phyloP scores from a whole-genome alignment of 2,797 vertebrate species.

The Enteromius fasciolatus region DNA sequence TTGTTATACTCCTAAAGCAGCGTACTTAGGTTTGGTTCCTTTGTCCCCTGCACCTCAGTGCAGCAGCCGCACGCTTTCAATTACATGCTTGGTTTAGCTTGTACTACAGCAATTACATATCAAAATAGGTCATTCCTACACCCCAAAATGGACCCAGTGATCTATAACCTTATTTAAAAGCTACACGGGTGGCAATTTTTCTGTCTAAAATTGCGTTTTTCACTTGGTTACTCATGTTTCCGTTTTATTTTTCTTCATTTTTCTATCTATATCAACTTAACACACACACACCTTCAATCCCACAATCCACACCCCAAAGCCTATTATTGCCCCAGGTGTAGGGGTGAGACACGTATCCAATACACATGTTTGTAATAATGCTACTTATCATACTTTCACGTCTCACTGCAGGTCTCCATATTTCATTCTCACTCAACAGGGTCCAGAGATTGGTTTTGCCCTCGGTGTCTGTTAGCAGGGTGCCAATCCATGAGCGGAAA shows the following conservation, averaged over 20 bases:
- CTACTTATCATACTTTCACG: conserved; percentile 44
- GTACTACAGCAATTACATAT: conserved; percentile 77
- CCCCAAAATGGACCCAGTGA: conserved; percentile 78
- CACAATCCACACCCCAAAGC: conserved; percentile 48
- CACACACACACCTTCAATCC: conserved; percentile 6
- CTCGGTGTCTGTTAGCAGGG: not conserved
- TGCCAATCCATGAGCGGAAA: not conserved
- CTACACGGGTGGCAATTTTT: conserved; percentile 71
- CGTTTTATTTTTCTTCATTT: conserved; percentile 61
- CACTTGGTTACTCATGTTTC: conserved; percentile 73
- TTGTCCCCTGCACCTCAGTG: conserved; percentile 56
- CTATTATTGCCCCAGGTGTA: conserved; percentile 48
- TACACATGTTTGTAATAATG: conserved; percentile 53
- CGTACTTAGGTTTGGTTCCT: conserved; percentile 56
- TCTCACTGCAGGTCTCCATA: conserved; percentile 7
- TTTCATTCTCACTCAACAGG: conserved; percentile 17
- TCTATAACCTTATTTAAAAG: conserved; percentile 80
- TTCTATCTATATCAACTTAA: conserved; percentile 35
- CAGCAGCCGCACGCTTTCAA: conserved; percentile 81
- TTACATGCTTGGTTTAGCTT: conserved; percentile 82
- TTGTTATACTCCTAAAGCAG: conserved; percentile 62
- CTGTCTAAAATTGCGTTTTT: conserved; percentile 77
- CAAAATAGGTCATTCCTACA: conserved; percentile 81
- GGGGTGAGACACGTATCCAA: conserved; percentile 47
- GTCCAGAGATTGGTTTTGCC: conserved; percentile 39